phyloP scores from a whole-genome alignment of 1,140 invertebrate species.

The Calycopis cecrops region DNA sequence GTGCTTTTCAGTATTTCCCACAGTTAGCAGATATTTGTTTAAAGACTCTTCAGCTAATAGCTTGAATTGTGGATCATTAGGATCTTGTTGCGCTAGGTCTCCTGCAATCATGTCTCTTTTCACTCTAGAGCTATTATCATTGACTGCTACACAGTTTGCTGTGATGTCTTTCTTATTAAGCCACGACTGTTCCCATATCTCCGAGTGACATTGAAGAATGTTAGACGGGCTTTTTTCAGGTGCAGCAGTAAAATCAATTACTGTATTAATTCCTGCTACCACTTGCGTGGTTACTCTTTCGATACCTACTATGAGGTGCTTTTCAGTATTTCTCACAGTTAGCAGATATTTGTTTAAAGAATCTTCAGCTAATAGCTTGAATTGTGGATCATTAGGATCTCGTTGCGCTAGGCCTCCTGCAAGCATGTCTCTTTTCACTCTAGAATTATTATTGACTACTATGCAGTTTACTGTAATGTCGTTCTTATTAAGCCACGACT shows the following conservation, averaged over 20 bases:
- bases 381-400: slow-evolving; percentile 19
- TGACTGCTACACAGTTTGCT: slow-evolving; percentile 15
- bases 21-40: slow-evolving; percentile 27
- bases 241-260: slow-evolving; percentile 29
- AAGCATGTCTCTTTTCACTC: neutral
- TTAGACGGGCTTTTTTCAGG: slow-evolving; percentile 3
- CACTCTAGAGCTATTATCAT: neutral
- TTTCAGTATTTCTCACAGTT: slow-evolving; percentile 21
- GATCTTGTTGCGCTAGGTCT: slow-evolving; percentile 21
- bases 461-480: slow-evolving; percentile 16
- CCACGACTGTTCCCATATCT: slow-evolving; percentile 23
- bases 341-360: slow-evolving; percentile 33
- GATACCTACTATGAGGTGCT: slow-evolving; percentile 26
- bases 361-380: slow-evolving; percentile 32
- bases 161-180: slow-evolving; percentile 14
- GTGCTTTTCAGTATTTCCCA: slow-evolving; percentile 25
- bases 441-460: neutral
- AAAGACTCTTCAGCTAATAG: slow-evolving; percentile 38
- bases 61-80: slow-evolving; percentile 29
- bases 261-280: slow-evolving; percentile 31
- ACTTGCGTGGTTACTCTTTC: slow-evolving; percentile 34
- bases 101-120: slow-evolving; percentile 16
- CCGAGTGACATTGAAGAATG: slow-evolving; percentile 18
- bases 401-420: slow-evolving; percentile 11
- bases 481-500: slow-evolving; percentile 17